Percentiles rank a stretch among this genome's conserved stretches.
phyloP scores from a whole-genome alignment of 1,140 invertebrate genomes.

The Antheraea pernyi region DNA sequence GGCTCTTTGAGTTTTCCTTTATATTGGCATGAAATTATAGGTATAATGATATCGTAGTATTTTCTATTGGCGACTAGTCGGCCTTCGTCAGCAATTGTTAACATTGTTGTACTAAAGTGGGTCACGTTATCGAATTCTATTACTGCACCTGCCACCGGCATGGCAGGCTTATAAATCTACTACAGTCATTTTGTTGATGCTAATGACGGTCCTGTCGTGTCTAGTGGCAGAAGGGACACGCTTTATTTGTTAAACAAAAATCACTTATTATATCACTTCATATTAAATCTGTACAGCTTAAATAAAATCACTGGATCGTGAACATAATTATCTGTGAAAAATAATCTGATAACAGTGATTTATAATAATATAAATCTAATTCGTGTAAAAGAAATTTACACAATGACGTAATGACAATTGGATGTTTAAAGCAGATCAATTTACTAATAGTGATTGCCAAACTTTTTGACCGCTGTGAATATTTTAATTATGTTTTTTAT shows the following conservation, averaged over 20 bases:
- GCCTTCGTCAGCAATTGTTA: slow-evolving; percentile 3
- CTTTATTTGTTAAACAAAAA: slow-evolving; percentile 22
- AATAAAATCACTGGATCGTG: no score
- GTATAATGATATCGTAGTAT: not conserved
- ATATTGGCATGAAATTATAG: not conserved
- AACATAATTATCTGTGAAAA: no score
- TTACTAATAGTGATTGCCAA: no score
- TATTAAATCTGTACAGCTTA: no score
- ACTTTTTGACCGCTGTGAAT: no score
- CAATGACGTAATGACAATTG: no score
- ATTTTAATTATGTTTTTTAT: no score
- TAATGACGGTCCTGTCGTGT: slow-evolving; percentile 15
- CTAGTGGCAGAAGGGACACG: slow-evolving; percentile 16
- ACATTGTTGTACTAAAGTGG: slow-evolving; percentile 22
- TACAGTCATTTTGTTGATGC: slow-evolving; percentile 15
- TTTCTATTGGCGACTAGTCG: slow-evolving; percentile 1
- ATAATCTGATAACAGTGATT: no score
- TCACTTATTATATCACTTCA: no score
- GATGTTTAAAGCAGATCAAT: no score
- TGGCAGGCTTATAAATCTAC: slow-evolving; percentile 5
- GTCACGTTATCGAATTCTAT: slow-evolving; percentile 32
- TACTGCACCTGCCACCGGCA: slow-evolving; percentile 25
- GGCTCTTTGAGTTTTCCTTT: not conserved
- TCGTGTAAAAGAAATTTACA: no score
- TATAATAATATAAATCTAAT: no score